phyloP scores from a whole-genome alignment of 2,113 vertebrate genomes.

The Globicephala melas region DNA sequence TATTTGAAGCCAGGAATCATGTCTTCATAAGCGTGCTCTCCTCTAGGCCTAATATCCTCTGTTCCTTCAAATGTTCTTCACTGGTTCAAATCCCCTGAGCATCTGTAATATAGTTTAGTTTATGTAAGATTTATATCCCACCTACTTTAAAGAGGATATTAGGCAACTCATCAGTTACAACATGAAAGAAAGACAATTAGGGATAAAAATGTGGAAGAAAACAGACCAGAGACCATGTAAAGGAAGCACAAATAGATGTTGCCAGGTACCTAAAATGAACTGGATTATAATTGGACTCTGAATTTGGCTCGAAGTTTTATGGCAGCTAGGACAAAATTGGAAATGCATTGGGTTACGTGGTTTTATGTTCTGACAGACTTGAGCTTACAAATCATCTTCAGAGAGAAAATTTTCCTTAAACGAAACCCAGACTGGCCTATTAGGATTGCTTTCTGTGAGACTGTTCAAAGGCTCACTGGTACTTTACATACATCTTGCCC shows the following conservation, averaged over 20 bases:
- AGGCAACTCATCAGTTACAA: constrained; percentile 57
- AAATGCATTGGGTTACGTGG: constrained; percentile 68
- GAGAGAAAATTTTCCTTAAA: constrained; percentile 67
- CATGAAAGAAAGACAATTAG: constrained; percentile 69
- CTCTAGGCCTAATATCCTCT: constrained; percentile 60
- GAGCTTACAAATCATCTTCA: constrained; percentile 71
- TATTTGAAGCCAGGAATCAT: constrained; percentile 59
- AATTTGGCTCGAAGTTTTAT: constrained; percentile 74
- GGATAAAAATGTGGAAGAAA: constrained; percentile 63
- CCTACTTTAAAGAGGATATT: constrained; percentile 65
- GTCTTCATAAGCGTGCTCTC: constrained; percentile 40
- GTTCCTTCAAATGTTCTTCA: constrained; percentile 59
- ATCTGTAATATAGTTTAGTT: constrained; percentile 66
- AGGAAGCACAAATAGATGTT: constrained; percentile 64
- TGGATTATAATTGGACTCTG: constrained; percentile 76
- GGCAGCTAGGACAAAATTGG: constrained; percentile 75
- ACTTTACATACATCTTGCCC: constrained; percentile 46
- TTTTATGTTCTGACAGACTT: constrained; percentile 74
- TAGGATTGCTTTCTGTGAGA: constrained; percentile 42
- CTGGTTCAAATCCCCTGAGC: constrained; percentile 59
- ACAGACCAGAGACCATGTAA: constrained; percentile 62
- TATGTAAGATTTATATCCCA: constrained; percentile 60
- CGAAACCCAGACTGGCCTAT: constrained; percentile 49
- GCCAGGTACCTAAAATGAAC: constrained; percentile 76
- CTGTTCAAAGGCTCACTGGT: constrained; percentile 44